Evolutionary conservation across 1,140 invertebrate species (phyloP).

Genomic region (Zaprionus gabonicus): DNA sequence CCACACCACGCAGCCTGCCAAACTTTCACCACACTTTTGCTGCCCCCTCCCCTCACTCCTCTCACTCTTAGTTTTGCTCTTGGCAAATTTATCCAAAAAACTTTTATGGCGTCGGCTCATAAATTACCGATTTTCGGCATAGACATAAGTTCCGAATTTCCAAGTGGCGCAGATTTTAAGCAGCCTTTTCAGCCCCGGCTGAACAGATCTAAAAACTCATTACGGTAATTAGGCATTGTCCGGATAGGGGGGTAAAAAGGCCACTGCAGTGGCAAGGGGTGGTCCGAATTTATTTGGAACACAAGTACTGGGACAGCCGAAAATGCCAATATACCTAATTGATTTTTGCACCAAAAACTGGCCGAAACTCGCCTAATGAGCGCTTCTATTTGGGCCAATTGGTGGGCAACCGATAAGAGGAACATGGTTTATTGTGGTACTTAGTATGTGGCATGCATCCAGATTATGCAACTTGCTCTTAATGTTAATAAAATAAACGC

Average conservation of each 20-base stretch:
- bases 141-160: conserved; percentile 67
- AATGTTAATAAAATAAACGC: not conserved
- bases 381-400: conserved; percentile 62
- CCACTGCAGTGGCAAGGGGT: not conserved
- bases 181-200: not conserved
- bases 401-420: not conserved
- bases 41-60: not conserved
- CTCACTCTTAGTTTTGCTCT: conserved; percentile 5
- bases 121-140: conserved; percentile 72
- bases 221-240: conserved; percentile 68
- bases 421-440: not conserved
- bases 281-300: conserved; percentile 51
- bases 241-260: not conserved
- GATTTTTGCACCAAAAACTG: conserved; percentile 45
- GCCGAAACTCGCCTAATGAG: conserved; percentile 36
- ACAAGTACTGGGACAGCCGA: conserved; percentile 42
- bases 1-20: conserved; percentile 16
- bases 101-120: conserved; percentile 62
- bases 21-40: conserved; percentile 63
- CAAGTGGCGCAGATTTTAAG: conserved; percentile 32
- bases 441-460: not conserved
- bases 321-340: conserved; percentile 66
- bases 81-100: conserved; percentile 50
- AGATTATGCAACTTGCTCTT: not conserved
- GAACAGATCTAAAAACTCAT: conserved; percentile 72